Conservation (phyloP, 2,113 vertebrate genomes). For the Pelecanoides urinatrix region DNA sequence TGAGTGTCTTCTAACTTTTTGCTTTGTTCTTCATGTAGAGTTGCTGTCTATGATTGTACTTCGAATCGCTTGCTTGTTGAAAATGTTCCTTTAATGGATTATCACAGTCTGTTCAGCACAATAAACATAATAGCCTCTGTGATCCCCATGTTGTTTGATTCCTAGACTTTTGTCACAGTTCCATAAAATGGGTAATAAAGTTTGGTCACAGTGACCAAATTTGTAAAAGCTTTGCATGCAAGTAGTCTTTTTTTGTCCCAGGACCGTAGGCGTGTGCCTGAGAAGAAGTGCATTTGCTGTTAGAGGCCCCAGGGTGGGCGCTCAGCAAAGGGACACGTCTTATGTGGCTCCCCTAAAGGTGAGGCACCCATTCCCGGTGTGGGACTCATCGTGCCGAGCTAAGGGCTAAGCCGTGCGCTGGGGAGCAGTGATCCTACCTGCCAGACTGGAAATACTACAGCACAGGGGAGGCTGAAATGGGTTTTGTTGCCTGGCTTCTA, state of each 20-base stretch:
- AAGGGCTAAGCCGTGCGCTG: neutral
- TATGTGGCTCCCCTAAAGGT: neutral
- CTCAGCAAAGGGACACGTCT: rapidly evolving
- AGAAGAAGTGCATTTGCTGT: neutral
- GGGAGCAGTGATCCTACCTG: neutral
- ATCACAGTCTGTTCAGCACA: slow-evolving; percentile 92
- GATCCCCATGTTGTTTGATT: slow-evolving; percentile 77
- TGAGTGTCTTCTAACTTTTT: slow-evolving; percentile 82
- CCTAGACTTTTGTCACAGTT: slow-evolving; percentile 69
- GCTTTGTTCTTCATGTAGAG: slow-evolving; percentile 83
- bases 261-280: neutral
- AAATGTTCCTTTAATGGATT: slow-evolving; percentile 87
- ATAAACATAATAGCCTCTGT: slow-evolving; percentile 93
- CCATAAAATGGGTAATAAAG: slow-evolving; percentile 73
- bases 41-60: slow-evolving; percentile 89
- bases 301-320: neutral
- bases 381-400: rapidly evolving
- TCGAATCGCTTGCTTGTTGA: slow-evolving; percentile 86
- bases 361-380: neutral
- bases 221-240: slow-evolving; percentile 33
- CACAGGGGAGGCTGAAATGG: neutral
- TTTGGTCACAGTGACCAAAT: slow-evolving; percentile 66
- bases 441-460: neutral
- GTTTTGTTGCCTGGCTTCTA: neutral
- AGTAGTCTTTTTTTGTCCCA: slow-evolving; percentile 5